Conservation (phyloP, 2,888 invertebrate genomes). For the Rhodophaea formosa region DNA sequence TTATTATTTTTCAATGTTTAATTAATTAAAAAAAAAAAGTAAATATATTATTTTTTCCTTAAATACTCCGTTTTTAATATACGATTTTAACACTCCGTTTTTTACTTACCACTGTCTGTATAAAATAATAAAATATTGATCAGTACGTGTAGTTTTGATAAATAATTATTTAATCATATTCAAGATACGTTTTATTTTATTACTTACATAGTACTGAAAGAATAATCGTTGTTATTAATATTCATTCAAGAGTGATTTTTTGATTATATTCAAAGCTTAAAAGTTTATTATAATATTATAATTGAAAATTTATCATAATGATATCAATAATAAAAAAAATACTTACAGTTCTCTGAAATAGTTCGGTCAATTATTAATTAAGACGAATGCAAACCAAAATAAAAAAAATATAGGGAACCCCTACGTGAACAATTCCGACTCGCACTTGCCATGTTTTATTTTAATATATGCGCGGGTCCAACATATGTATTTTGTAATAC, state of each 20-base stretch:
- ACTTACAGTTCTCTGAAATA: not conserved
- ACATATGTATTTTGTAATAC: no score
- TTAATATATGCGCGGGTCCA: no score
- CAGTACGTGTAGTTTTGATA: not conserved
- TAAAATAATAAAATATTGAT: not conserved
- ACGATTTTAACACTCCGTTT: not conserved
- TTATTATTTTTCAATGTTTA: not conserved
- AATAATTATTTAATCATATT: not conserved
- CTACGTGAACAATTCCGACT: no score
- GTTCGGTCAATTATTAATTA: not conserved
- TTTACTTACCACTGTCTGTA: not conserved
- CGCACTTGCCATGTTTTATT: no score
- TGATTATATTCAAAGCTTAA: no score
- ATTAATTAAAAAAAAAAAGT: not conserved
- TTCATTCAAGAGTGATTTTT: no score
- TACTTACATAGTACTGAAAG: no score
- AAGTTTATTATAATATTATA: no score
- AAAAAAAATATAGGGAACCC: no score
- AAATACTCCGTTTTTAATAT: not conserved
- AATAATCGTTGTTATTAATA: no score
- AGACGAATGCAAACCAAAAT: not conserved
- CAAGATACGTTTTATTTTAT: no score
- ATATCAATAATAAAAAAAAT: not conserved
- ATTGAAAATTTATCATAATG: no score
- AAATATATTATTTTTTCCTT: not conserved